Evolutionary conservation across 2,797 vertebrate species (phyloP).

Genomic region (Tympanoctomys barrerae): DNA sequence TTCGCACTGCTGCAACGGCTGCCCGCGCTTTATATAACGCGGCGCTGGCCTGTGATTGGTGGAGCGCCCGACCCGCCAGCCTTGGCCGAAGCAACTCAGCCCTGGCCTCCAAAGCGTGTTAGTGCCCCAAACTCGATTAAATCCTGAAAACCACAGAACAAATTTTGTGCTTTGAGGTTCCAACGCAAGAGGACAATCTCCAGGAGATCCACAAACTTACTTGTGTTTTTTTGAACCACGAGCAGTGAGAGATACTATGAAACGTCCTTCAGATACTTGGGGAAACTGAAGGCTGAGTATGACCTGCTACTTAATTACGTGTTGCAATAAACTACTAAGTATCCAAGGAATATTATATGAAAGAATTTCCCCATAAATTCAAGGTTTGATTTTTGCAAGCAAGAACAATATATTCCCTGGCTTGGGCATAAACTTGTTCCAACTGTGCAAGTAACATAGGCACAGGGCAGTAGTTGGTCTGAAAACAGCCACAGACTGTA

Average conservation of each 20-base stretch:
- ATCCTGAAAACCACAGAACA: background rate
- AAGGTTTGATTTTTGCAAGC: slow-evolving; percentile 57
- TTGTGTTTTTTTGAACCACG: background rate
- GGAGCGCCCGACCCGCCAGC: slow-evolving; percentile 81
- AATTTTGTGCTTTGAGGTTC: slow-evolving; percentile 42
- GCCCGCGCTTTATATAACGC: slow-evolving; percentile 85
- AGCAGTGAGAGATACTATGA: background rate
- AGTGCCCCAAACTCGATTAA: slow-evolving; percentile 70
- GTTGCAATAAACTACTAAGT: background rate
- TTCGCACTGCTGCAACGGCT: background rate
- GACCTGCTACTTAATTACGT: background rate
- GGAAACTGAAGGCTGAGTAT: background rate
- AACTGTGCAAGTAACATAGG: slow-evolving; percentile 84
- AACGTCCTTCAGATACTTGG: slow-evolving; percentile 2
- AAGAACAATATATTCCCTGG: background rate
- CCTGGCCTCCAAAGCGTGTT: slow-evolving; percentile 83
- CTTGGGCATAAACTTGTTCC: slow-evolving; percentile 79
- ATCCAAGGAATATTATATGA: background rate
- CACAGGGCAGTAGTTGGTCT: background rate
- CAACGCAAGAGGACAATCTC: background rate
- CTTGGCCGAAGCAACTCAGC: background rate
- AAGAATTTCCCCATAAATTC: background rate
- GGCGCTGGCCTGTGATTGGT: slow-evolving; percentile 87
- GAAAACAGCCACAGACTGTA: background rate
- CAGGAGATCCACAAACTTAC: background rate